These are phyloP conservation scores for Podocnemis expansa DNA, from an alignment of 2,113 vertebrate species.

Conservation along the genomic window DNA sequence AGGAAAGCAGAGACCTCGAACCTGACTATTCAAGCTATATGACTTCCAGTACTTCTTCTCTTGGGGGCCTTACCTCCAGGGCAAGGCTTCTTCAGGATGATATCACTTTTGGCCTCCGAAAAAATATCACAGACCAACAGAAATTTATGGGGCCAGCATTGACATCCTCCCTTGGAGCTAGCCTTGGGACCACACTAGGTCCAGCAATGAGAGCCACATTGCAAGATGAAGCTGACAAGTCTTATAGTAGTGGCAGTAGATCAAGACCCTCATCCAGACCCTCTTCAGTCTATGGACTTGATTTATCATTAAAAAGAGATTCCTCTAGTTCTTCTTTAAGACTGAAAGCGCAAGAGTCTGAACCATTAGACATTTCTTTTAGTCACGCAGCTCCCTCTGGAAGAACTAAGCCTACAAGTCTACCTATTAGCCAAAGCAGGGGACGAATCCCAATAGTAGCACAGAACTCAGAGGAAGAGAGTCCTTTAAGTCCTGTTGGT, in stretches of 20 bases:
- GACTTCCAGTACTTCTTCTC: conserved; percentile 89
- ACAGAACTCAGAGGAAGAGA: conserved; percentile 99
- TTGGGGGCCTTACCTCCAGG: conserved; percentile 89
- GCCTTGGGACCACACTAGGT: conserved; percentile 87
- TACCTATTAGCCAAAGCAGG: conserved; percentile 97
- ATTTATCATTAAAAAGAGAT: conserved; percentile 96
- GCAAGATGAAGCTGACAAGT: conserved; percentile 90
- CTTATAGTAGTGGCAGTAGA: conserved; percentile 90
- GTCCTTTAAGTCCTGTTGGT: conserved; percentile 96
- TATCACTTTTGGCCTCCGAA: conserved; percentile 95
- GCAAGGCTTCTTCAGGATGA: conserved; percentile 97
- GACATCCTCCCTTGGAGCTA: conserved; percentile 85
- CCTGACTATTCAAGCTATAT: conserved; percentile 93
- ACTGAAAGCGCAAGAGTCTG: conserved; percentile 91
- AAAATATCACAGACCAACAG: conserved; percentile 97
- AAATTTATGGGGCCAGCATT: conserved; percentile 91
- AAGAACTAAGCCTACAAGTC: conserved; percentile 95
- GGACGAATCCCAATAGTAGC: conserved; percentile 97
- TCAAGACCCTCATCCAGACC: conserved; percentile 95
- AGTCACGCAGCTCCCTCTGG: conserved; percentile 87
- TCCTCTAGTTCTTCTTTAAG: conserved; percentile 94
- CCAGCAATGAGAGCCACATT: conserved; percentile 82
- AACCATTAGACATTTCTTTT: conserved; percentile 92
- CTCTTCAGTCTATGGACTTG: conserved; percentile 96
- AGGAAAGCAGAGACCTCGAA: conserved; percentile 94